Conservation (phyloP, 2,113 vertebrate species). For the Rostratula benghalensis region DNA sequence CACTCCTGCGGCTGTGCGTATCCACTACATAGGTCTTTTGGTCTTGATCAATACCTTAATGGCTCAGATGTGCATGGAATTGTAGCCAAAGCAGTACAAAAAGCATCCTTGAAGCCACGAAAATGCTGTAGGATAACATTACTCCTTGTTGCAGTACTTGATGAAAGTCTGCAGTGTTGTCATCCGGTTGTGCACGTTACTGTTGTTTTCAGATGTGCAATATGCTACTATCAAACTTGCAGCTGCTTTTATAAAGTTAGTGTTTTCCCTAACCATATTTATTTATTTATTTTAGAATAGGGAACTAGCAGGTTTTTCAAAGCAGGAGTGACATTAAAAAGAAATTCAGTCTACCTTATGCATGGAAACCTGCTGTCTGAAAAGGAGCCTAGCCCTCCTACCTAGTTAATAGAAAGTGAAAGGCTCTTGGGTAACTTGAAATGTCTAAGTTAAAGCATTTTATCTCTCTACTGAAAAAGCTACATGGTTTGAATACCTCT, state of each 20-base stretch:
- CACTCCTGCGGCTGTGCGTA: background rate
- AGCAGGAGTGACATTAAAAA: background rate
- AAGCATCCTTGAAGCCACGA: background rate
- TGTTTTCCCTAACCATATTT: background rate
- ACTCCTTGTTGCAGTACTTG: background rate
- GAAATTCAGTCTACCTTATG: background rate
- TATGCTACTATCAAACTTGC: background rate
- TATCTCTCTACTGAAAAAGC: background rate
- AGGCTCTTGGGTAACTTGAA: background rate
- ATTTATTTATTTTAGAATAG: background rate
- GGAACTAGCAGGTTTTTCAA: background rate
- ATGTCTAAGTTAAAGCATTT: background rate
- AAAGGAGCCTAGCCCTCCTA: background rate
- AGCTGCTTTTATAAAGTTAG: background rate
- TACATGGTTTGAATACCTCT: background rate
- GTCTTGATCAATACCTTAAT: background rate
- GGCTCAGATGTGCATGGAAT: background rate
- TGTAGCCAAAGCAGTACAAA: background rate
- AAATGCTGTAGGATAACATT: background rate
- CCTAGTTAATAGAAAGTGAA: background rate
- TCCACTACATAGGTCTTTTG: background rate
- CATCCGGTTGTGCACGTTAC: background rate
- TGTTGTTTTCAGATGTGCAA: background rate
- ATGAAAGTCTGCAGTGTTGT: background rate
- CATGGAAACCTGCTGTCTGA: background rate